Evolutionary conservation across 2,113 vertebrate genomes (phyloP), one percentile per base, ranked within the genome.

Genomic region (Paralichthys olivaceus): DNA sequence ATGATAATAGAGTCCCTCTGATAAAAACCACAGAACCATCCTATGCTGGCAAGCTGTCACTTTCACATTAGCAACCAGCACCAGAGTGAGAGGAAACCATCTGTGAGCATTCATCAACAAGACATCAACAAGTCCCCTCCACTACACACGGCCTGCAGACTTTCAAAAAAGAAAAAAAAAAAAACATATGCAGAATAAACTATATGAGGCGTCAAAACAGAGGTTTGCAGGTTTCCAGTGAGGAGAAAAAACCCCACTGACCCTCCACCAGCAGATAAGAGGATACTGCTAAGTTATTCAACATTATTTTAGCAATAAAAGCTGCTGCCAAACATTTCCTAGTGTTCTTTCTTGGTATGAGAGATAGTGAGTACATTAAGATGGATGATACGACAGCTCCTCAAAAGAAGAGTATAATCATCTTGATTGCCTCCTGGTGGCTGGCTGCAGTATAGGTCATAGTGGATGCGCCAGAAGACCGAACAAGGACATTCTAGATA

Each of bases 71-170:
- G 84, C 80, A 72, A 87, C 86, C 83, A 79, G 88, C 84, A 80
- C 1, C 28, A 4, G 67, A 68, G 82, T 83, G 87, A 87, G 85
- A 85, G 88, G 83, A 78, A 77, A 61, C 85, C 89, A 92, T 89
- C 89, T 89, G 91, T 81, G 69, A 63, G 78, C 61, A 85, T 75
- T 79, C 88, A 87, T 90, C 88, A 89, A 85, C 77, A 84, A 84
- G 65, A 75, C 81, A 83, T 85, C 89, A 89, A 81, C 90, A 84
- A 73, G 84, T 84, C 73, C 63, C 60, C 72, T 60, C 43, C 68
- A 22, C 68, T n/a, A 63, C 63, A 25, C 45, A 29, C 26, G 14
- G 75, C 61, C 77, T 37, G 62, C 37, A 22, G 75, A 75, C 22
- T 26, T 72, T 73, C 78, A 69, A 62, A 37, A 43, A 69, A 68